These are phyloP conservation scores for Drosophila buzzatii DNA, from an alignment of 2,888 invertebrate genomes.

Conservation along the genomic window DNA sequence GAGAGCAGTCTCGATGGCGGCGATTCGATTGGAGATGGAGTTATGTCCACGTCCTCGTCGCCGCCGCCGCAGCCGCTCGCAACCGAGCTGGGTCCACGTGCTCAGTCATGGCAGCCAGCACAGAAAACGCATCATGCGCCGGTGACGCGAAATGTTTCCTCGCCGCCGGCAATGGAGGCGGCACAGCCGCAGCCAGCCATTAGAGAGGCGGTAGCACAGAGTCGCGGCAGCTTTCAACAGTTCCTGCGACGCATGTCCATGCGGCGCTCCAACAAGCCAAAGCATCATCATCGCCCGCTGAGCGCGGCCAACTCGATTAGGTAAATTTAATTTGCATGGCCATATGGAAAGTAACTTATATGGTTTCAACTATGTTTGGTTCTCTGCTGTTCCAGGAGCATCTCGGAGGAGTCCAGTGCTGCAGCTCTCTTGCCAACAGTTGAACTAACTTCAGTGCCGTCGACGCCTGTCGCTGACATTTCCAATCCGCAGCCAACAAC, in stretches of 20 bases:
- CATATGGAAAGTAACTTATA: neutral
- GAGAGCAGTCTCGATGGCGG: constrained; percentile 69
- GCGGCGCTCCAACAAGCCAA: constrained; percentile 82
- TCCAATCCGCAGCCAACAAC: constrained; percentile 47
- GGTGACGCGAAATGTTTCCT: constrained; percentile 86
- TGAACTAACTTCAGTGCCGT: constrained; percentile 66
- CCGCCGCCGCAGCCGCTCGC: constrained; percentile 16
- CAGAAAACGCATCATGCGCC: constrained; percentile 78
- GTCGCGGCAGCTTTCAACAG: constrained; percentile 83
- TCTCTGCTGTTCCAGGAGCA: constrained; percentile 62
- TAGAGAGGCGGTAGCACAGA: constrained; percentile 27
- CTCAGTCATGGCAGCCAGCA: constrained; percentile 83
- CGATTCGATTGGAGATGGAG: constrained; percentile 26
- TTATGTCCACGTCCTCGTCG: neutral
- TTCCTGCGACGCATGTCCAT: constrained; percentile 85
- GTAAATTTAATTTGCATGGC: constrained; percentile 70
- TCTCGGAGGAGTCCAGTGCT: constrained; percentile 77
- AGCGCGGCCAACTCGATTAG: constrained; percentile 84
- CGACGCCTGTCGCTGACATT: constrained; percentile 48
- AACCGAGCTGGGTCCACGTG: constrained; percentile 52
- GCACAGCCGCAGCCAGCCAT: constrained; percentile 3
- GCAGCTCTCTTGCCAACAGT: constrained; percentile 66
- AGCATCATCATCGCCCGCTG: constrained; percentile 73
- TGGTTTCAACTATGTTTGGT: neutral
- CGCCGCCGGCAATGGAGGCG: constrained; percentile 84